A percentile compares a stretch with the other conserved stretches of the same genome.
Evolutionary conservation across 2,888 invertebrate species (phyloP).

Genomic region (Drosophila helvetica): DNA sequence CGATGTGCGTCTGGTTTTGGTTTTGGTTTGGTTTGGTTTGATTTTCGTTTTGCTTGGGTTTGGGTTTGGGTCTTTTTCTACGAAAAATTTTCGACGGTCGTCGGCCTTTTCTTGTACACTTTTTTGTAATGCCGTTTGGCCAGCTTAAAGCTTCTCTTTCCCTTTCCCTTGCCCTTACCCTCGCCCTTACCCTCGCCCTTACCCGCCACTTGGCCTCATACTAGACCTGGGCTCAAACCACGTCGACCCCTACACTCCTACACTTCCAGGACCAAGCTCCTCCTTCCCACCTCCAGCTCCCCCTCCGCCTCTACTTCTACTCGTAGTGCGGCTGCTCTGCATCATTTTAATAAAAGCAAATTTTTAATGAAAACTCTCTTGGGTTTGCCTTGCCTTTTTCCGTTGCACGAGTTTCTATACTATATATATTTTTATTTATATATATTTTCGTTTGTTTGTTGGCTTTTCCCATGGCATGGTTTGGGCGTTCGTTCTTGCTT

Average conservation of each 20-base stretch:
- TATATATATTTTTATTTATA: slow-evolving; percentile 3
- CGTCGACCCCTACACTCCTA: neutral
- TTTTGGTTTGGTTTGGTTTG: slow-evolving; percentile 37
- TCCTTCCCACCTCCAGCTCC: neutral
- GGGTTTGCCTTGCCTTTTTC: slow-evolving; percentile 37
- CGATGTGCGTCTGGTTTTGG: slow-evolving; percentile 79
- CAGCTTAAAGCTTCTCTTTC: slow-evolving; percentile 24
- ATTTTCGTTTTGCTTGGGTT: neutral
- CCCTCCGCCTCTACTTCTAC: slow-evolving; percentile 4
- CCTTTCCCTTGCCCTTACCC: neutral
- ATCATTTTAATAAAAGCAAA: slow-evolving; percentile 67
- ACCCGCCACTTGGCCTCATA: neutral
- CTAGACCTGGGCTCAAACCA: neutral
- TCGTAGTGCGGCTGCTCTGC: slow-evolving; percentile 19
- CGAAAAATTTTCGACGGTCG: slow-evolving; percentile 62
- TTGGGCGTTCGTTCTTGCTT: slow-evolving; percentile 27
- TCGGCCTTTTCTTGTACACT: slow-evolving; percentile 49
- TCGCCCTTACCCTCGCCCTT: neutral
- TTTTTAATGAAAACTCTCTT: slow-evolving; percentile 71
- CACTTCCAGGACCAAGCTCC: neutral
- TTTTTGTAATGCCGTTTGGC: slow-evolving; percentile 27
- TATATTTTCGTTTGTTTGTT: slow-evolving; percentile 29
- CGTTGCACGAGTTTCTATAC: neutral
- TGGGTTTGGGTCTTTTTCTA: slow-evolving; percentile 40
- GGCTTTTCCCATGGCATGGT: slow-evolving; percentile 18